Evolutionary conservation across 2,888 invertebrate species (phyloP).

Genomic region (Alitta virens): DNA sequence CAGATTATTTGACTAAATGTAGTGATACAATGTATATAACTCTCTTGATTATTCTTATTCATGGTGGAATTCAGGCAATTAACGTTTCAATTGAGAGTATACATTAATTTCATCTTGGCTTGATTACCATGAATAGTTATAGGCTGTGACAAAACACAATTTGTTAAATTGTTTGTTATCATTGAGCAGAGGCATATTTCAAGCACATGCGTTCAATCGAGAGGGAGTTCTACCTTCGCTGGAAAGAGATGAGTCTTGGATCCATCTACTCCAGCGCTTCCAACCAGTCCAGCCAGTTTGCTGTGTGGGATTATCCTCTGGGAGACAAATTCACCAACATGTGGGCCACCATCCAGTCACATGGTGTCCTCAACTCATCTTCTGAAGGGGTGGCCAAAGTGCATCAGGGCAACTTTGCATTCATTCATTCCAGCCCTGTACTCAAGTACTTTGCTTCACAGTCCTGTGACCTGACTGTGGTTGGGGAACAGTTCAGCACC

Average conservation of each 20-base stretch:
- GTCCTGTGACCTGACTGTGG: constrained; percentile 32
- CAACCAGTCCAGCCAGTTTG: constrained; percentile 20
- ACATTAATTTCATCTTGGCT: too few species aligned
- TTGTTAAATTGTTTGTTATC: too few species aligned
- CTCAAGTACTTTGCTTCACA: constrained; percentile 33
- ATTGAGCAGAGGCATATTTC: constrained; percentile 11
- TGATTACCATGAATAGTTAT: too few species aligned
- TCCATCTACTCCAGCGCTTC: not conserved
- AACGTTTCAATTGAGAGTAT: too few species aligned
- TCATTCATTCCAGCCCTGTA: constrained; percentile 36
- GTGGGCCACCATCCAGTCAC: constrained; percentile 75
- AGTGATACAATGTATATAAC: too few species aligned
- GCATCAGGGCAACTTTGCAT: constrained; percentile 31
- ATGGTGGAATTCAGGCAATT: too few species aligned
- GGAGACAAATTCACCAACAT: constrained; percentile 88
- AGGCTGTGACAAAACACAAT: too few species aligned
- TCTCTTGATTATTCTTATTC: too few species aligned
- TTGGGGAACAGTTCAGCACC: constrained; percentile 37
- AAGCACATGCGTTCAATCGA: constrained; percentile 34
- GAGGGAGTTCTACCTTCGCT: constrained; percentile 30
- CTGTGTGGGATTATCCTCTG: constrained; percentile 72
- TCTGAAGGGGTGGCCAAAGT: constrained; percentile 74
- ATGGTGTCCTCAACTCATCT: constrained; percentile 71
- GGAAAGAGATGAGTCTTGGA: constrained; percentile 36
- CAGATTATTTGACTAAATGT: too few species aligned